A percentile compares a stretch with the other conserved stretches of the same genome.
phyloP scores from a whole-genome alignment of 2,797 vertebrate genomes.

The Crocidura indochinensis region DNA sequence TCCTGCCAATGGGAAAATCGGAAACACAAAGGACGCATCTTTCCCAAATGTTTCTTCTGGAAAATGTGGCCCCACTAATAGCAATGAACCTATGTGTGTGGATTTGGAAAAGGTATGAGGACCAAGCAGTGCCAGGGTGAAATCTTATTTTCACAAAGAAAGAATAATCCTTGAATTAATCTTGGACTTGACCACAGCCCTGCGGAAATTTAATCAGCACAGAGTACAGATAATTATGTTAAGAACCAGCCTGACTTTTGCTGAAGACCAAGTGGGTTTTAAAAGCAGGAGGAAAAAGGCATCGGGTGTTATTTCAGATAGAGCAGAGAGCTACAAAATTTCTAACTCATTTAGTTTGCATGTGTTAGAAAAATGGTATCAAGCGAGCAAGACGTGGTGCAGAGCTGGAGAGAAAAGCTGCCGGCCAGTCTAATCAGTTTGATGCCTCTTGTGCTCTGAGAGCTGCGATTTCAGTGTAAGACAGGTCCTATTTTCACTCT shows the following conservation, averaged over 20 bases:
- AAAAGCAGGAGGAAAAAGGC: constrained; percentile 51
- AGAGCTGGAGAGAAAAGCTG: constrained; percentile 69
- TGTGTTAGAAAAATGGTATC: constrained; percentile 64
- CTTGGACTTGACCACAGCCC: constrained; percentile 77
- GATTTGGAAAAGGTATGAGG: constrained; percentile 74
- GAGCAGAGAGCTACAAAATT: constrained; percentile 37
- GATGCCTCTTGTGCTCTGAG: constrained; percentile 31
- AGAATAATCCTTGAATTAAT: constrained; percentile 83
- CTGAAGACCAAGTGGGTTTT: constrained; percentile 74
- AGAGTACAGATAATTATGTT: constrained; percentile 69
- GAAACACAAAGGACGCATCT: constrained; percentile 30
- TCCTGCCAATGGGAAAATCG: constrained; percentile 62
- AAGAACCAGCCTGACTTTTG: constrained; percentile 73
- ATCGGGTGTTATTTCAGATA: constrained; percentile 53
- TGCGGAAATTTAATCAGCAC: constrained; percentile 84
- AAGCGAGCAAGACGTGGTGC: constrained; percentile 62
- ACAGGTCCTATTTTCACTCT: constrained; percentile 82
- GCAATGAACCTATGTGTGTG: constrained; percentile 67
- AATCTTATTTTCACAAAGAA: constrained; percentile 82
- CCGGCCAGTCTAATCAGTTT: constrained; percentile 78
- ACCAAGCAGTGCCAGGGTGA: constrained; percentile 68
- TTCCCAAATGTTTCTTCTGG: constrained; percentile 43
- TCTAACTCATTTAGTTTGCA: constrained; percentile 69
- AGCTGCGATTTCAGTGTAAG: constrained; percentile 43
- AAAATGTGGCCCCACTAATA: neutral